Evolutionary conservation across 2,113 vertebrate genomes (phyloP).

Genomic region (Ailurus styani): DNA sequence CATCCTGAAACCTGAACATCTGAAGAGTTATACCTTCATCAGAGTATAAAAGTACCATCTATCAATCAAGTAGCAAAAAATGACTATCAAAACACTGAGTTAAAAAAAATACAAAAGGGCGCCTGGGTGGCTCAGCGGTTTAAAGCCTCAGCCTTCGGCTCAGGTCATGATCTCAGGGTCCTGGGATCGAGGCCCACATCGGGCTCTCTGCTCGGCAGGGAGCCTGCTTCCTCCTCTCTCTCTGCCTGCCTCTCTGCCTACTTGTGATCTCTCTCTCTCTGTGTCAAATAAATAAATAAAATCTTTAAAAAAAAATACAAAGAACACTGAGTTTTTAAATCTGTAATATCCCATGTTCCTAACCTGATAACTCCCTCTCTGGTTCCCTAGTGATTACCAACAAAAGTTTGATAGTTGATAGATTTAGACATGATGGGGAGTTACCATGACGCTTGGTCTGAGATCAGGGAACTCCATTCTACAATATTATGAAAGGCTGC

Average conservation of each 20-base stretch:
- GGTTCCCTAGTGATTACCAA: not conserved
- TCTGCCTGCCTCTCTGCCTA: no score
- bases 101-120: no score
- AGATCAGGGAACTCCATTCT: not conserved
- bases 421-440: not conserved
- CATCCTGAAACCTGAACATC: not conserved
- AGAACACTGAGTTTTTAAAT: not conserved
- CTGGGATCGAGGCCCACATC: no score
- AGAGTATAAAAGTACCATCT: not conserved
- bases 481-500: not conserved
- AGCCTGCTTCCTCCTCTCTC: no score
- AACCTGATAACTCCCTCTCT: not conserved
- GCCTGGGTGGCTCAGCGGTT: no score
- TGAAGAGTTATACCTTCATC: not conserved
- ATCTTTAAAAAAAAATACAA: no score
- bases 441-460: not conserved
- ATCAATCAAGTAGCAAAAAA: not conserved
- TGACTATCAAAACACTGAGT: not conserved
- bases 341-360: not conserved
- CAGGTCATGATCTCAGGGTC: no score
- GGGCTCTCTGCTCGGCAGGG: no score
- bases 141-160: no score
- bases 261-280: no score
- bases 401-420: not conserved
- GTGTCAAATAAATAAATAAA: no score